A percentile compares a stretch with the other conserved stretches of the same genome.
Evolutionary conservation across 2,113 vertebrate genomes (phyloP).

Genomic region (Garra rufa): DNA sequence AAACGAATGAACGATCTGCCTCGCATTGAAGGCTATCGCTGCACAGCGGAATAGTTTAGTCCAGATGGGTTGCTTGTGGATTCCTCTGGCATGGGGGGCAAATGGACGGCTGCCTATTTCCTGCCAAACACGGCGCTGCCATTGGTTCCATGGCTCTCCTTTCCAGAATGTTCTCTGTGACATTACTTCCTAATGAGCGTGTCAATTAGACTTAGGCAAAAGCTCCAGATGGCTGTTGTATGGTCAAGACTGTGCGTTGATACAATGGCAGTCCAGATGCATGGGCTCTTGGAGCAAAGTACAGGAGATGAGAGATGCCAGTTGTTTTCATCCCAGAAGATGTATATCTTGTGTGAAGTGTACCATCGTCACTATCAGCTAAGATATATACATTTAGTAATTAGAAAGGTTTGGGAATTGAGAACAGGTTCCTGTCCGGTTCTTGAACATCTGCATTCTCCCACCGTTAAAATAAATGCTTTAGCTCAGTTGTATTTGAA

Average conservation of each 20-base stretch:
- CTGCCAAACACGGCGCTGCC: slow-evolving; percentile 50
- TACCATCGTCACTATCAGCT: background rate
- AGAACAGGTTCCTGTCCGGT: background rate
- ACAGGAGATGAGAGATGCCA: slow-evolving; percentile 30
- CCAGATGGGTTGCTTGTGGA: slow-evolving; percentile 58
- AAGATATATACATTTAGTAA: slow-evolving; percentile 6
- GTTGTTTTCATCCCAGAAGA: slow-evolving; percentile 21
- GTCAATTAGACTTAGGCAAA: slow-evolving; percentile 50
- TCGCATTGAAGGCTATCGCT: background rate
- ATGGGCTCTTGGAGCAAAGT: background rate
- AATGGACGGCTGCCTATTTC: slow-evolving; percentile 38
- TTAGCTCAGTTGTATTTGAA: background rate
- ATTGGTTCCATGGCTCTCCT: slow-evolving; percentile 8
- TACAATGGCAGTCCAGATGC: slow-evolving; percentile 53
- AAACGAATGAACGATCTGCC: slow-evolving; percentile 16
- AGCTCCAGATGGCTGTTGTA: slow-evolving; percentile 58
- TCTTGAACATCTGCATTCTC: slow-evolving; percentile 8
- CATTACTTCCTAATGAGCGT: slow-evolving; percentile 54
- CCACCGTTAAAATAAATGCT: background rate
- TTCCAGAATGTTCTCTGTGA: slow-evolving; percentile 56
- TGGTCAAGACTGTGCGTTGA: slow-evolving; percentile 45
- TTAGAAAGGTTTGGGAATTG: background rate
- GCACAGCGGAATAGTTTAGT: slow-evolving; percentile 15
- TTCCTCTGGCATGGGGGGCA: slow-evolving; percentile 30
- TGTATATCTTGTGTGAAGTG: slow-evolving; percentile 6